Conservation (phyloP, 1,140 invertebrate genomes). For the Diachasmimorpha longicaudata region DNA sequence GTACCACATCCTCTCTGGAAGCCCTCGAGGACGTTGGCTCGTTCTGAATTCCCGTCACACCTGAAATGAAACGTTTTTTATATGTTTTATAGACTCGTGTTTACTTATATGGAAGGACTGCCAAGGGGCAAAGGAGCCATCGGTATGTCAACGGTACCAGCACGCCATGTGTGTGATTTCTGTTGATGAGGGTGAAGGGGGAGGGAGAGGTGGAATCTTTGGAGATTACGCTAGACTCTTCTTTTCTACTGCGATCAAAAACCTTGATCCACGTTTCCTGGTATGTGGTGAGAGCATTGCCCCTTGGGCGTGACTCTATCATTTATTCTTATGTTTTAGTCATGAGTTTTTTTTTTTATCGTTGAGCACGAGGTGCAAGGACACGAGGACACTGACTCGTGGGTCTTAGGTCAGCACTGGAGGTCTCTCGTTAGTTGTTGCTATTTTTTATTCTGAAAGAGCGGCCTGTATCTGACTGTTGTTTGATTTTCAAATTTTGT, state of each 20-base stretch:
- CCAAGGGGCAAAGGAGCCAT: slow-evolving; percentile 18
- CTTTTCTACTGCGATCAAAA: slow-evolving; percentile 15
- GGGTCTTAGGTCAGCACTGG: background rate
- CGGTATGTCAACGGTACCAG: slow-evolving; percentile 3
- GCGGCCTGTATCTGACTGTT: no score
- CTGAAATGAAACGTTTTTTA: slow-evolving; percentile 32
- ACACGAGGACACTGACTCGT: background rate
- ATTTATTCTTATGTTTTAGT: slow-evolving; percentile 10
- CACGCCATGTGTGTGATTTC: background rate
- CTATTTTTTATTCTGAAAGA: no score
- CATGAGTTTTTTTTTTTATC: background rate
- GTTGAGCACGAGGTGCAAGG: background rate
- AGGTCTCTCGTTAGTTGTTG: background rate
- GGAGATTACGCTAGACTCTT: slow-evolving; percentile 13
- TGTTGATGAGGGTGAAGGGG: background rate
- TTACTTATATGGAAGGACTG: background rate
- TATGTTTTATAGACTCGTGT: background rate
- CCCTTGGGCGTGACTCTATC: background rate
- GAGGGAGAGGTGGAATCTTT: background rate
- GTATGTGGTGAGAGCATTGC: slow-evolving; percentile 8
- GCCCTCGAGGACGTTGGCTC: slow-evolving; percentile 45
- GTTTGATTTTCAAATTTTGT: no score
- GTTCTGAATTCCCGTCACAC: slow-evolving; percentile 48
- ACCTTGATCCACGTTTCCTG: slow-evolving; percentile 13
- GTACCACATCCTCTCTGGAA: slow-evolving; percentile 39